Evolutionary conservation across 2,888 invertebrate genomes (phyloP).

Genomic region (Protonemura montana): DNA sequence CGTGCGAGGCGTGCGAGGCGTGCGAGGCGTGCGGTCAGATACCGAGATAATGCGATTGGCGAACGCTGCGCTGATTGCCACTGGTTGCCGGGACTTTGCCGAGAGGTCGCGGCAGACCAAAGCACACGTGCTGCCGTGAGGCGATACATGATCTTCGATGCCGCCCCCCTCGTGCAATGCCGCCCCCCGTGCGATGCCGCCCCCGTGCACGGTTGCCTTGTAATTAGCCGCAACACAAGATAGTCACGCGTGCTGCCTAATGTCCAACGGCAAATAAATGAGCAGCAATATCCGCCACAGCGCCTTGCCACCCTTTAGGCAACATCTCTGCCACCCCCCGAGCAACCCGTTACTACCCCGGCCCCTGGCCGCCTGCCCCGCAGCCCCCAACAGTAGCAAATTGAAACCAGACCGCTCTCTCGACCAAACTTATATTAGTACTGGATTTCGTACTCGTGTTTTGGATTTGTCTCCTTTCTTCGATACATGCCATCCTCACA

Average conservation of each 20-base stretch:
- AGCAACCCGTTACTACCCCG: neutral
- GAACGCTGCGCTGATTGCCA: no score
- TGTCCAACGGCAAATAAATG: slow-evolving; percentile 28
- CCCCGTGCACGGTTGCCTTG: neutral
- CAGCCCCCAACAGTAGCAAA: slow-evolving; percentile 12
- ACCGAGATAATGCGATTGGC: no score
- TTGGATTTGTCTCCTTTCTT: neutral
- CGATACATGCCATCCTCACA: neutral
- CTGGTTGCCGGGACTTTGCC: no score
- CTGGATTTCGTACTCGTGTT: slow-evolving; percentile 1
- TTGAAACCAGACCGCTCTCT: slow-evolving; percentile 24
- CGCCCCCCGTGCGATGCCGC: no score
- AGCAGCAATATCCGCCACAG: slow-evolving; percentile 26
- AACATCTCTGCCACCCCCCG: neutral
- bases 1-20: neutral
- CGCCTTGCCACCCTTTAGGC: neutral
- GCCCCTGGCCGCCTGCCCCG: neutral
- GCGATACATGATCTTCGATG: neutral
- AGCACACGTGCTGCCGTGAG: neutral
- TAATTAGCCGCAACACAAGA: slow-evolving; percentile 13
- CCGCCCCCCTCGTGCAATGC: no score
- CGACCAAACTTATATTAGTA: slow-evolving; percentile 35
- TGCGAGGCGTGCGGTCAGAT: no score
- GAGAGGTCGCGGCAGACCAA: no score
- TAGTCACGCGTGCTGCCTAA: slow-evolving; percentile 36